These are phyloP conservation scores for Emydocephalus ijimae DNA, from an alignment of 2,113 vertebrate genomes.

Conservation along the genomic window DNA sequence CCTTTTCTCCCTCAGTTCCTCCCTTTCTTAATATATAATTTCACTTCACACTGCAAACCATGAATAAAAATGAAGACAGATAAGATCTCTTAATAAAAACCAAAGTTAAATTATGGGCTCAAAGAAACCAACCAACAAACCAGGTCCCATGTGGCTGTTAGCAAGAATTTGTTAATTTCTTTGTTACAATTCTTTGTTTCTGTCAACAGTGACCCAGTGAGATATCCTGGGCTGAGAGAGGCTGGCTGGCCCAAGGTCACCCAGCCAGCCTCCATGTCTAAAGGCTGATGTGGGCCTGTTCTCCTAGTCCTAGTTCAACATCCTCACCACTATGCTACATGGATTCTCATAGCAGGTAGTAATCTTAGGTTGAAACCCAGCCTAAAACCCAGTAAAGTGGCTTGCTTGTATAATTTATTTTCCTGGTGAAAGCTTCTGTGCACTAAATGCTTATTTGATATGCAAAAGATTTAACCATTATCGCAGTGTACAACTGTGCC, in stretches of 20 bases:
- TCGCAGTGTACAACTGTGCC: background rate
- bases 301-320: background rate
- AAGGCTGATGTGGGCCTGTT: background rate
- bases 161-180: background rate
- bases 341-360: background rate
- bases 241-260: background rate
- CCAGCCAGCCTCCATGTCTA: background rate
- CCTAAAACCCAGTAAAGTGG: background rate
- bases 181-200: background rate
- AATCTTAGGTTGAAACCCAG: background rate
- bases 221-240: background rate
- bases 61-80: background rate
- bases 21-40: no score
- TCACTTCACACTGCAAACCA: background rate
- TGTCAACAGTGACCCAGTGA: background rate
- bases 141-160: background rate
- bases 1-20: background rate
- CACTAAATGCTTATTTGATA: background rate
- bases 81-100: background rate
- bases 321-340: background rate
- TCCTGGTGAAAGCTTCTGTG: background rate
- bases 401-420: background rate
- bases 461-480: background rate
- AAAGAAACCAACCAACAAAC: background rate
- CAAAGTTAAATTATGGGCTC: background rate